phyloP scores from a whole-genome alignment of 2,797 vertebrate species.

The Gadopsis marmoratus region DNA sequence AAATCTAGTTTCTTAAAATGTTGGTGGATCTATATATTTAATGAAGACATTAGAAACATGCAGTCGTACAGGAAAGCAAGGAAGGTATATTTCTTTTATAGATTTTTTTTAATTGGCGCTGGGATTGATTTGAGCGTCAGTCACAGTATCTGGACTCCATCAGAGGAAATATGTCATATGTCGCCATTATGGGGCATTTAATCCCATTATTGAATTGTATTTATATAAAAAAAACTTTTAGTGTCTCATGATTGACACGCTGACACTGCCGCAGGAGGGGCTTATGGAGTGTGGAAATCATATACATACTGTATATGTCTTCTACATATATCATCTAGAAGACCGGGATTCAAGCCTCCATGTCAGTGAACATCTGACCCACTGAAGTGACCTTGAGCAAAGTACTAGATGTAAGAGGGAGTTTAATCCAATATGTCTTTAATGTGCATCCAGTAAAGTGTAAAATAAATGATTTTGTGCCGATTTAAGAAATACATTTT shows the following conservation, averaged over 20 bases:
- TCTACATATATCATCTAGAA: not conserved
- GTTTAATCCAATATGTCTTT: not conserved
- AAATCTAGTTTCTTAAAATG: too few relatives aligned
- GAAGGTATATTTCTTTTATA: not conserved
- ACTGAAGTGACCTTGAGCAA: not conserved
- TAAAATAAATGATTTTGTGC: not conserved
- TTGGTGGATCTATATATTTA: too few relatives aligned
- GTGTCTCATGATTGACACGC: not conserved
- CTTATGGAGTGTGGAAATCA: not conserved
- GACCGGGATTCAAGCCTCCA: not conserved
- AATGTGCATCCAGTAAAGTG: not conserved
- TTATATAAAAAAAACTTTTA: not conserved
- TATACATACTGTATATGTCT: not conserved
- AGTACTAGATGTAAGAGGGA: not conserved
- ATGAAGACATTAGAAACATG: too few relatives aligned
- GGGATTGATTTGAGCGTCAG: not conserved
- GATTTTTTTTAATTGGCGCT: not conserved
- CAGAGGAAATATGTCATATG: not conserved
- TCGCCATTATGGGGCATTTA: not conserved
- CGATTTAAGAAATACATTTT: not conserved
- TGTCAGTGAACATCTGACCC: not conserved
- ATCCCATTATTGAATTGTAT: not conserved
- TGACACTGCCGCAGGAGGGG: not conserved
- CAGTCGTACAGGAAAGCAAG: too few relatives aligned
- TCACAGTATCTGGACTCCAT: not conserved